Conservation (phyloP, 2,113 vertebrate species). For the Hypanus sabinus region DNA sequence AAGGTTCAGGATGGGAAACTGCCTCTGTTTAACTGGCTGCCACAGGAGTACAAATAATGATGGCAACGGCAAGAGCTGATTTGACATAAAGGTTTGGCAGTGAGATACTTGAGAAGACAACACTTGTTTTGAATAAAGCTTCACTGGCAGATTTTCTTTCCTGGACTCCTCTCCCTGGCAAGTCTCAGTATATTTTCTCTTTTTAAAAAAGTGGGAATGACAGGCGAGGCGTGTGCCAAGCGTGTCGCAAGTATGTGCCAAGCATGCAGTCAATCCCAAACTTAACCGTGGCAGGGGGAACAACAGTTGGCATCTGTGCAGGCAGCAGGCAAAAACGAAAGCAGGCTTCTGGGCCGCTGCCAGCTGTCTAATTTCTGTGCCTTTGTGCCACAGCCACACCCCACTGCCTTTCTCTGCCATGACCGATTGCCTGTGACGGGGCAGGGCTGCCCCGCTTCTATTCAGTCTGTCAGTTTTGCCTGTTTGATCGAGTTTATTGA, state of each 20-base stretch:
- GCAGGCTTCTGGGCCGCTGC: slow-evolving; percentile 23
- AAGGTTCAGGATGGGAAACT: background rate
- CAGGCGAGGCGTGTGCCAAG: background rate
- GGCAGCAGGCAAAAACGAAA: slow-evolving; percentile 24
- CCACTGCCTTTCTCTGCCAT: slow-evolving; percentile 27
- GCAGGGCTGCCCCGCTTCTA: background rate
- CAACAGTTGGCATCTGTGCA: slow-evolving; percentile 33
- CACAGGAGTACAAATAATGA: background rate
- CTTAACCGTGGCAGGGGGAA: slow-evolving; percentile 25
- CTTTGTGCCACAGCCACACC: slow-evolving; percentile 25
- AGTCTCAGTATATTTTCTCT: background rate
- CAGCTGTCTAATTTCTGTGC: slow-evolving; percentile 16
- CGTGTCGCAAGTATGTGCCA: background rate
- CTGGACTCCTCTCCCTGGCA: background rate
- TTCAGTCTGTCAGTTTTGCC: slow-evolving; percentile 21
- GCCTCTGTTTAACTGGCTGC: background rate
- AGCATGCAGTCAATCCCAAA: background rate
- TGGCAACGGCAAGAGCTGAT: background rate
- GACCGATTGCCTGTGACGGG: slow-evolving; percentile 27
- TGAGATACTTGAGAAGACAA: background rate
- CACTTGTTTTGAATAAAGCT: slow-evolving; percentile 10
- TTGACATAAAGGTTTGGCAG: slow-evolving; percentile 5
- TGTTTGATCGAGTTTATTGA: slow-evolving; percentile 19
- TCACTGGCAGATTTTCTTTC: background rate
- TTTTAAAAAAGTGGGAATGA: background rate